Conservation (phyloP, 1,140 invertebrate genomes). For the Piezodorus guildinii region DNA sequence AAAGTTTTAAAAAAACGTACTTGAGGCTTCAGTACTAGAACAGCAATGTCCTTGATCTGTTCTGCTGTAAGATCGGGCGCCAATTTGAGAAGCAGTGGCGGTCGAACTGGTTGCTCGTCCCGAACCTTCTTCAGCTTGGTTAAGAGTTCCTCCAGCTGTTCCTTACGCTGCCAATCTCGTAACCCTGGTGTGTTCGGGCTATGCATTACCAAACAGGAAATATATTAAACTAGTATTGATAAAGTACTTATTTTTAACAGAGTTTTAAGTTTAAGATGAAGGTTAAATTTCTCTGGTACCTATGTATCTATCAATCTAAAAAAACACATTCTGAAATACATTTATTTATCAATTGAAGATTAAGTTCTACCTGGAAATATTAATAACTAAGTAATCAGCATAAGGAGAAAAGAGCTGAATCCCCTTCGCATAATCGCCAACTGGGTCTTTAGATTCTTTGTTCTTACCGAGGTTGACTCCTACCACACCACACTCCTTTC, state of each 20-base stretch:
- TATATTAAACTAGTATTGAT: too few species aligned
- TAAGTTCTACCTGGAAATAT: constrained; percentile 56
- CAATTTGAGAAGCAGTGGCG: constrained; percentile 80
- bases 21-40: constrained; percentile 46
- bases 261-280: too few species aligned
- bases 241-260: too few species aligned
- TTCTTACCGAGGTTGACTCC: constrained; percentile 96
- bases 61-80: constrained; percentile 75
- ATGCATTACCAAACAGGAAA: too few species aligned
- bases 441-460: constrained; percentile 62
- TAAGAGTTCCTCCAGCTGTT: constrained; percentile 60
- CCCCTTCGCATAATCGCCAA: constrained; percentile 71
- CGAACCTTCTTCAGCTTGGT: constrained; percentile 42
- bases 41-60: constrained; percentile 73
- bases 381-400: constrained; percentile 83
- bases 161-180: constrained; percentile 67
- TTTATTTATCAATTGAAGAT: constrained; percentile 12
- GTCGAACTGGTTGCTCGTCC: constrained; percentile 40
- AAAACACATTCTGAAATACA: too few species aligned
- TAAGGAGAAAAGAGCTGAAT: constrained; percentile 59
- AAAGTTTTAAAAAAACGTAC: constrained; percentile 24
- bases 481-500: constrained; percentile 46
- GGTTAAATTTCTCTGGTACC: too few species aligned
- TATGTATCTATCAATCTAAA: too few species aligned
- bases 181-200: constrained; percentile 92